Evolutionary conservation across 2,113 vertebrate genomes (phyloP), one percentile per base, ranked within the genome.

Genomic region (Lynx canadensis): DNA sequence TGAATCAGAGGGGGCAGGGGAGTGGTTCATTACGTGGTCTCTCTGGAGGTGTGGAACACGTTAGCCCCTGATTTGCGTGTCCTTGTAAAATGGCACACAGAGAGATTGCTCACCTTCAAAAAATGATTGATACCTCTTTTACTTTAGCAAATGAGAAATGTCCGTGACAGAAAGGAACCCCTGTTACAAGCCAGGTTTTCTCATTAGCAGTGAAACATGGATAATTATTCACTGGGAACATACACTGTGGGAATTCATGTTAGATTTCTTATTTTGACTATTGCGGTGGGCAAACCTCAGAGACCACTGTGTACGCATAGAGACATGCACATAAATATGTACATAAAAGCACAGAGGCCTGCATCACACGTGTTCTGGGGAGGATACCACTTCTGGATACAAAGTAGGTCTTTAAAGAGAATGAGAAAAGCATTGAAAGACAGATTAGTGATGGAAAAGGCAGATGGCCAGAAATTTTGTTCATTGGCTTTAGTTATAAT

Each of bases 131-230:
- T 97, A 66, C 48, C 96, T 93, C 60, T 96, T 95, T 92, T 95
- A 73, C 71, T 87, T 87, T 97, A 82, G 97, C 76, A 98, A 95
- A 98, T 97, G 84, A 97, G 96, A 85, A 97, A 69, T 93, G 88
- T 96, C 82, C 36, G 25, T 98, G 98, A 97, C 86, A 97, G 94
- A 91, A 79, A 33, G 80, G 57, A 95, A 69, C 96, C 87, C 79
- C 88, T 80, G 33, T 63, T 85, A 89, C 94, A 97, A 95, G 82
- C 91, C 92, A 98, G 98, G 85, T 98, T 98, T 98, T 97, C 97
- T 85, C 95, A 94, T 97, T 97, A 98, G 93, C 87, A 71, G 50
- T 69, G 76, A 69, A 96, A 97, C 89, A 90, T 82, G 50, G 97
- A 52, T 96, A 98, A 97, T 98, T 98, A 95, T 15, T 98, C 84